Base-by-base conservation (phyloP, 1,140 invertebrate genomes). In the Latrodectus geometricus region DNA sequence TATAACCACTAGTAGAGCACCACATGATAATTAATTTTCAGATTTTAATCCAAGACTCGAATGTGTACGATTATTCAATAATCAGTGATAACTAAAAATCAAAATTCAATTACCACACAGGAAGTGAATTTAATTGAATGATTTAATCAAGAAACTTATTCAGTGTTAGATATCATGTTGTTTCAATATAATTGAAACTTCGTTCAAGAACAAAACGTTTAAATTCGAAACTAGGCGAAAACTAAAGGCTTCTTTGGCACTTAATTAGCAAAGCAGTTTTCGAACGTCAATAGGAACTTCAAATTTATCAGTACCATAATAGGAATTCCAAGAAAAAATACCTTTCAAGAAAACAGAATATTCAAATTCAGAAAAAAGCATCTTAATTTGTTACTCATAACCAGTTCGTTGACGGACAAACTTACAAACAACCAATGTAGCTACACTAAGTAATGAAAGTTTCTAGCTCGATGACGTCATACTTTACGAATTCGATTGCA, bases 1-100 rank as follows among this genome's bases (percentile, higher is more conserved):
- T 52, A 49, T 73, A 86, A 72, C 83, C 75, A 78, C 83, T 86
- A 70, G 74, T 50, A 49, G 83, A 86, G 65, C 83, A 86, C 83
- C 83, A 86, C 83, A 86, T 86, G 54, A 54, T 84, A 50, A 72
- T 54, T 54, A 52, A 56, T 21, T 21, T 70, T 20, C 12, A 65
- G 61, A 65, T 15, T 65, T 15, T 35, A 35, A 35, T 35, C 2
- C 35, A 35, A 35, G 35, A 35, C 35, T 35, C 35, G 35, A 35
- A 35, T 3, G 5, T 1, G 35, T 35, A 35, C 5, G 35, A 35
- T 35, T 35, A 35, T 35, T 35, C 35, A 35, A 35, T 35, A 35
- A 35, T 35, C 35, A 35, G 35, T 35, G 35, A 35, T 35, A 3
- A 35, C 35, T 35, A 35, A 35, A 35, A 35, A 35, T 35, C 35